Base-by-base conservation (phyloP, 2,888 invertebrate species). In the Encarsia formosa region DNA sequence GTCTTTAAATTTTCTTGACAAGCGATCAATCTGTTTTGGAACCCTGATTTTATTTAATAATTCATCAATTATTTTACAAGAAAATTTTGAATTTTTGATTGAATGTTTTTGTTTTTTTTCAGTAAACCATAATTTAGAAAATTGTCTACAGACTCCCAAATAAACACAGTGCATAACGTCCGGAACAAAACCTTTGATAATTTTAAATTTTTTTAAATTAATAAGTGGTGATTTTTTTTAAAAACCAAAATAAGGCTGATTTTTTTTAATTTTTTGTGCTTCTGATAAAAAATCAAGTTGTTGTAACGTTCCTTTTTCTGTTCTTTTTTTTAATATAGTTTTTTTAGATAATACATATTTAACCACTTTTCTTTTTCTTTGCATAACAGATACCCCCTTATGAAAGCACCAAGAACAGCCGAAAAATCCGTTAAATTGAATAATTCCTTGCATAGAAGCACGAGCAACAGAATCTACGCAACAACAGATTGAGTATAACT, bases 341-440 rank as follows among this genome's bases (percentile, higher is more conserved):
- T 31, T 19, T 26, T 24, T 5, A 19, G 19, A 19, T 16, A 42
- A 4, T 11, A 20, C 13, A 15, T 31, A 42, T 20, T 42, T 42
- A 4, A 42, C 22, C 15, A 4, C 8, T 23, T n/a, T 4, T 19
- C 19, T 13, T 6, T 13, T 18, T 5, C 13, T 15, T 18, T 29
- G 3, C 18, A 3, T 15, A 29, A 42, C 32, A 31, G 4, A 15
- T 22, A 19, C 3, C 8, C 31, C 42, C 5, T 31, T 31, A 18
- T 42, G 31, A 15, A 29, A 20, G 19, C 42, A 42, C 42, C 42
- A 42, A 20, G 20, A 31, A 20, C 42, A 42, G 11, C 42, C 42
- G 19, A 13, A 42, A 13, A 20, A 22, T 6, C 42, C 42, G 20
- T 31, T 29, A 20, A 26, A 18, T 32, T 42, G 19, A 4, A 31